A percentile compares a stretch with the other conserved stretches of the same genome.
Conservation (phyloP, 2,888 invertebrate species). For the Nowickia ferox region DNA sequence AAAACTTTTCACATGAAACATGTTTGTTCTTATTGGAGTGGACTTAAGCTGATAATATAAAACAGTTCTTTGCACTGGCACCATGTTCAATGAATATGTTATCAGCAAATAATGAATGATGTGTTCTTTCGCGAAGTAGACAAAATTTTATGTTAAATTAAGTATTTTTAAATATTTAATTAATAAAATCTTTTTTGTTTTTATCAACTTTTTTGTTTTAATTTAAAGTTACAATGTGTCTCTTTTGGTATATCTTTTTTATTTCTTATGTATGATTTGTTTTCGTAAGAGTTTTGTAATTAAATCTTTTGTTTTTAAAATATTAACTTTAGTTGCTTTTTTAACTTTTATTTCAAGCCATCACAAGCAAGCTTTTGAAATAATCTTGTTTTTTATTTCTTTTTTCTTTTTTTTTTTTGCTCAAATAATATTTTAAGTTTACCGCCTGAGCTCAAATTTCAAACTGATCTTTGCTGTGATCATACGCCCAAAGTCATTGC, state of each 20-base stretch:
- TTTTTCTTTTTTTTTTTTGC: not conserved
- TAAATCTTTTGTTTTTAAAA: not conserved
- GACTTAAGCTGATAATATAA: constrained; percentile 30
- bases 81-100: not conserved
- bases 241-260: not conserved
- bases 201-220: not conserved
- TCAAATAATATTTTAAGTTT: constrained; percentile 72
- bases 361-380: not conserved
- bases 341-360: not conserved
- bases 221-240: not conserved
- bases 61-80: constrained; percentile 39
- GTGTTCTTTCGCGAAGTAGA: not conserved
- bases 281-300: not conserved
- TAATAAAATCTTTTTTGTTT: not conserved
- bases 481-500: constrained; percentile 82
- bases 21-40: constrained; percentile 34
- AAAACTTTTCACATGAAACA: not conserved
- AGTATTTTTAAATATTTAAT: not conserved
- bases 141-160: not conserved
- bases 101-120: constrained; percentile 2
- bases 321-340: not conserved
- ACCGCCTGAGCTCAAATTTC: constrained; percentile 81
- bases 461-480: constrained; percentile 82
- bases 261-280: not conserved
- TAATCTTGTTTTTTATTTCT: not conserved